Conservation (phyloP, 2,888 invertebrate genomes). For the Cryptocephalus moraei region DNA sequence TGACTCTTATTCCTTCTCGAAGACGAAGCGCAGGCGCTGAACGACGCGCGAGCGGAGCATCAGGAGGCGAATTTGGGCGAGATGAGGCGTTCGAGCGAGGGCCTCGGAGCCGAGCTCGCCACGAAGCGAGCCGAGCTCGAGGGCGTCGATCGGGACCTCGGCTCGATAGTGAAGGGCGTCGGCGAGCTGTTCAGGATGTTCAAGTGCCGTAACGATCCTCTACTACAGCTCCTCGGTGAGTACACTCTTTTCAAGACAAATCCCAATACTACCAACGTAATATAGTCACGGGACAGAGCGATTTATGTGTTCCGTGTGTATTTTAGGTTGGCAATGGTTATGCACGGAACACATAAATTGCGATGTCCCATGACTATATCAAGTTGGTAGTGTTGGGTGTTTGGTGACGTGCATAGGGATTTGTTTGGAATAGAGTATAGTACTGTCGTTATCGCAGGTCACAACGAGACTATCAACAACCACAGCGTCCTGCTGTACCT, state of each 20-base stretch:
- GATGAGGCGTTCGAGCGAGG: conserved; percentile 38
- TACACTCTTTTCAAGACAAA: too few species aligned
- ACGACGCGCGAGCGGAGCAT: conserved; percentile 46
- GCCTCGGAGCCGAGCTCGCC: conserved; percentile 6
- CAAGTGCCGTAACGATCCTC: conserved; percentile 62
- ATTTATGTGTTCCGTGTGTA: too few species aligned
- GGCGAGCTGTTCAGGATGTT: conserved; percentile 50
- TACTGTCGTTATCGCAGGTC: too few species aligned
- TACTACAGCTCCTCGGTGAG: conserved; percentile 54
- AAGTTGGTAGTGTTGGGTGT: too few species aligned
- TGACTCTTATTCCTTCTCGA: too few species aligned
- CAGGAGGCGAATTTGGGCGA: conserved; percentile 51
- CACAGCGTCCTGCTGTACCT: conserved; percentile 74
- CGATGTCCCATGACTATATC: too few species aligned
- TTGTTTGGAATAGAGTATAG: too few species aligned
- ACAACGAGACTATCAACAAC: conserved; percentile 59
- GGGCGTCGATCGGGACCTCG: conserved; percentile 28
- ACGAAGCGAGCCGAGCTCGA: conserved; percentile 17
- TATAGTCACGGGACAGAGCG: too few species aligned
- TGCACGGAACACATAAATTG: too few species aligned
- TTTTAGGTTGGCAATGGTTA: too few species aligned
- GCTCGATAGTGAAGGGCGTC: conserved; percentile 41
- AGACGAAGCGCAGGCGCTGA: conserved; percentile 50
- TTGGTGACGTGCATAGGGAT: too few species aligned
- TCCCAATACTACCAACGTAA: too few species aligned